Evolutionary conservation across 2,888 invertebrate species (phyloP).

Genomic region (Meliscaeva auricollis): DNA sequence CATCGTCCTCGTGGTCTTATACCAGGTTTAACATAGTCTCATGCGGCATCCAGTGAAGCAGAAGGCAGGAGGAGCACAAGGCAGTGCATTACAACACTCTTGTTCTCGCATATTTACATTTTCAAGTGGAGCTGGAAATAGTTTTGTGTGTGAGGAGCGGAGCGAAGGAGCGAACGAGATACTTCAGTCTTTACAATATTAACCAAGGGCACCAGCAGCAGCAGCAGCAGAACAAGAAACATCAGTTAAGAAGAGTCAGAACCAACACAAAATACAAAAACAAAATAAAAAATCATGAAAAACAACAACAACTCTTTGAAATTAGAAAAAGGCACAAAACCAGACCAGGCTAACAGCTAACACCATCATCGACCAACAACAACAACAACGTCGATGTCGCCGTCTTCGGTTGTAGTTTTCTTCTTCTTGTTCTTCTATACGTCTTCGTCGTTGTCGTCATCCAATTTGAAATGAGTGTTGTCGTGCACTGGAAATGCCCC

Average conservation of each 20-base stretch:
- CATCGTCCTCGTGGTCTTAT: conserved; percentile 57
- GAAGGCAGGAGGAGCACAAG: background rate
- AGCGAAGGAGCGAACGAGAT: conserved; percentile 17
- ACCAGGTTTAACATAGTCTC: conserved; percentile 52
- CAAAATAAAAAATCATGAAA: no score
- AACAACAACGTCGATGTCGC: background rate
- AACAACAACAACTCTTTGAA: conserved; percentile 11
- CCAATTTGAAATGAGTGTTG: conserved; percentile 73
- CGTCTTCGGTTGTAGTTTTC: background rate
- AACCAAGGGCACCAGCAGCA: conserved; percentile 57
- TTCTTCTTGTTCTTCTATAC: background rate
- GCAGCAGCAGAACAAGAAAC: conserved; percentile 52
- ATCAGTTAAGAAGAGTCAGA: conserved; percentile 57
- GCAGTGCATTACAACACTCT: conserved; percentile 66
- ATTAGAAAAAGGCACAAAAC: conserved; percentile 1
- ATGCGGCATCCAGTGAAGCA: conserved; percentile 4
- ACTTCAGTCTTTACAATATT: conserved; percentile 62
- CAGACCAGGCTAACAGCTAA: conserved; percentile 45
- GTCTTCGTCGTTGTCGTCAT: conserved; percentile 52
- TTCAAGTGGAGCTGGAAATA: conserved; percentile 67
- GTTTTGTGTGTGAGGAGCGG: conserved; percentile 50
- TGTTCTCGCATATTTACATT: conserved; percentile 72
- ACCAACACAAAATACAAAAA: conserved; percentile 33
- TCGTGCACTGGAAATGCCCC: conserved; percentile 70
- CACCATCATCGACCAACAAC: conserved; percentile 20